These are phyloP conservation scores for Melinaea menophilus DNA, from an alignment of 2,888 invertebrate genomes.

Conservation along the genomic window DNA sequence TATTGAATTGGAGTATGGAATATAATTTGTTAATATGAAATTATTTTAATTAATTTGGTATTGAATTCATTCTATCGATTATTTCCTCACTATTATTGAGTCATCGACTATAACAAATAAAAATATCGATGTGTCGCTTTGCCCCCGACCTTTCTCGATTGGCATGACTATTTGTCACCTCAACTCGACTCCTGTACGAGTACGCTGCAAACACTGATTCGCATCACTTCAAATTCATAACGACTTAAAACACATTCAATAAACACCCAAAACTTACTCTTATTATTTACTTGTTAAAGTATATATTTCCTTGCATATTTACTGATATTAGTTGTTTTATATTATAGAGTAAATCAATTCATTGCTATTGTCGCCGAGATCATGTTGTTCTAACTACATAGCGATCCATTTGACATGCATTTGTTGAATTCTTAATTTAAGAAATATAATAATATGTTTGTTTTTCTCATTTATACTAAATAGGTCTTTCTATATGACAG, in stretches of 20 bases:
- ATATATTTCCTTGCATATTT: conserved; percentile 26
- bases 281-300: conserved; percentile 28
- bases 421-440: conserved; percentile 56
- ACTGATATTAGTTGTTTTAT: conserved; percentile 30
- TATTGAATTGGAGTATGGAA: too few relatives aligned
- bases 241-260: conserved; percentile 31
- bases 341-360: conserved; percentile 53
- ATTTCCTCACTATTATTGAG: conserved; percentile 66
- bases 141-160: conserved; percentile 66
- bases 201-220: conserved; percentile 69
- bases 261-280: conserved; percentile 32
- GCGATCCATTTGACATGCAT: conserved; percentile 67
- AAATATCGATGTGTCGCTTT: conserved; percentile 69
- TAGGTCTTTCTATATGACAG: too few relatives aligned
- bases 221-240: conserved; percentile 52
- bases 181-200: conserved; percentile 73
- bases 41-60: background rate
- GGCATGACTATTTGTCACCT: conserved; percentile 77
- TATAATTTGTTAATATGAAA: background rate
- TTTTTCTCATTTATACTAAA: background rate
- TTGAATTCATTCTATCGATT: conserved; percentile 29
- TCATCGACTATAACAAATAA: conserved; percentile 67
- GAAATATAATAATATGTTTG: conserved; percentile 12
- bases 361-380: conserved; percentile 60
- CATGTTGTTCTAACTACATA: conserved; percentile 66